A percentile compares a stretch with the other conserved stretches of the same genome.
Evolutionary conservation across 2,113 vertebrate species (phyloP).

Genomic region (Corythornis madagascariensis): DNA sequence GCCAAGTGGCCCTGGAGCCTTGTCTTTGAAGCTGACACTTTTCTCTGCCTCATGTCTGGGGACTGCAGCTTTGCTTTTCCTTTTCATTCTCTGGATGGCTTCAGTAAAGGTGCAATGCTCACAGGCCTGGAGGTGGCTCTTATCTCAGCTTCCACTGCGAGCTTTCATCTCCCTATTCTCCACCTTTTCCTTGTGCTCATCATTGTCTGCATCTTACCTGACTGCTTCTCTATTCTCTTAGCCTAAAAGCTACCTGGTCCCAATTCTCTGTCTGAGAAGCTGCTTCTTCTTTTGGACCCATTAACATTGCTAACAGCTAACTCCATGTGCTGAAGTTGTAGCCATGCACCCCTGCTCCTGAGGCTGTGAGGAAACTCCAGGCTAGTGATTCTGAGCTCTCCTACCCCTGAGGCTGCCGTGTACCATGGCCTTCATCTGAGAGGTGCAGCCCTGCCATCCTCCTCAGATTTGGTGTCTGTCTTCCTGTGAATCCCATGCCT

Average conservation of each 20-base stretch:
- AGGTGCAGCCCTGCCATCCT: not conserved
- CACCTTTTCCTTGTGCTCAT: not conserved
- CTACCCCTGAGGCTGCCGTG: not conserved
- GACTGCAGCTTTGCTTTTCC: not conserved
- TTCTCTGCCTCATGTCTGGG: not conserved
- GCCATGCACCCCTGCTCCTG: too few relatives aligned
- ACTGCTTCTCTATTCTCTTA: not conserved
- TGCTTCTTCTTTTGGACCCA: not conserved
- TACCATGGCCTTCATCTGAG: not conserved
- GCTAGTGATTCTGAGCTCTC: not conserved
- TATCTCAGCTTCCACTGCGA: not conserved
- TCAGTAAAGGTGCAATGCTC: not conserved
- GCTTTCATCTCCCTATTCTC: not conserved
- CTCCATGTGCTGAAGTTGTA: not conserved
- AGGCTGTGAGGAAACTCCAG: not conserved
- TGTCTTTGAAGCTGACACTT: not conserved
- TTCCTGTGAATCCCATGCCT: not conserved
- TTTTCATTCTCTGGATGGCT: not conserved
- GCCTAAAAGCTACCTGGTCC: not conserved
- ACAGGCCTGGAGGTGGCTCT: not conserved
- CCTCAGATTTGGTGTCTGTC: not conserved
- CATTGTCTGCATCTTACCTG: not conserved
- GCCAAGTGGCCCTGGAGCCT: rapidly evolving
- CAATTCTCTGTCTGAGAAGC: not conserved
- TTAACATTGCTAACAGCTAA: not conserved